Conservation (phyloP, 1,140 invertebrate species). For the Listronotus bonariensis region DNA sequence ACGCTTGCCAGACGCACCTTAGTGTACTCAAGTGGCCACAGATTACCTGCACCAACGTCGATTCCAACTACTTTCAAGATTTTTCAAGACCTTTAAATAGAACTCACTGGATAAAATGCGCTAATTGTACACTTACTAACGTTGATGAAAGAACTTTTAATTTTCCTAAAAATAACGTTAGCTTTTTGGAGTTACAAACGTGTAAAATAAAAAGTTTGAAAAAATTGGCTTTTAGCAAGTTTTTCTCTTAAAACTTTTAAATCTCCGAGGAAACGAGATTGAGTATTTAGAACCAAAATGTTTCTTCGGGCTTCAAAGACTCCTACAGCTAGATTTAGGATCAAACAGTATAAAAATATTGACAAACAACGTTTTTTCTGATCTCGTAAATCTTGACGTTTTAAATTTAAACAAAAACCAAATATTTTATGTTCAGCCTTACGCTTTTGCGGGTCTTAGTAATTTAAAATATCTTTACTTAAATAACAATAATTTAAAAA, state of each 20-base stretch:
- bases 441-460: slow-evolving; percentile 48
- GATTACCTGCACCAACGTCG: slow-evolving; percentile 45
- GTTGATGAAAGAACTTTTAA: slow-evolving; percentile 47
- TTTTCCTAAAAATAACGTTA: slow-evolving; percentile 47
- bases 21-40: slow-evolving; percentile 38
- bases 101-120: slow-evolving; percentile 47
- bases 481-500: slow-evolving; percentile 45
- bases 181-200: slow-evolving; percentile 41
- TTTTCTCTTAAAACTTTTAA: slow-evolving; percentile 44
- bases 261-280: slow-evolving; percentile 45
- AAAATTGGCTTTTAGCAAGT: slow-evolving; percentile 43
- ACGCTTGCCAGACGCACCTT: slow-evolving; percentile 27
- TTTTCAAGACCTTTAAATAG: slow-evolving; percentile 41
- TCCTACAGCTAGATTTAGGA: slow-evolving; percentile 49
- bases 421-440: slow-evolving; percentile 43
- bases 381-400: slow-evolving; percentile 47
- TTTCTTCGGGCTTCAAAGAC: slow-evolving; percentile 41
- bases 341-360: slow-evolving; percentile 44
- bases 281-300: slow-evolving; percentile 39
- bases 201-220: slow-evolving; percentile 37
- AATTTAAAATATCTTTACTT: slow-evolving; percentile 50
- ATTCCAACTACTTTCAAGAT: slow-evolving; percentile 42
- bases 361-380: slow-evolving; percentile 44
- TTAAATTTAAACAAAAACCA: slow-evolving; percentile 47
- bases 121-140: slow-evolving; percentile 43